Evolutionary conservation across 1,140 invertebrate species (phyloP), one percentile per base, ranked within the genome.

Genomic region (Lanistes nyassanus): DNA sequence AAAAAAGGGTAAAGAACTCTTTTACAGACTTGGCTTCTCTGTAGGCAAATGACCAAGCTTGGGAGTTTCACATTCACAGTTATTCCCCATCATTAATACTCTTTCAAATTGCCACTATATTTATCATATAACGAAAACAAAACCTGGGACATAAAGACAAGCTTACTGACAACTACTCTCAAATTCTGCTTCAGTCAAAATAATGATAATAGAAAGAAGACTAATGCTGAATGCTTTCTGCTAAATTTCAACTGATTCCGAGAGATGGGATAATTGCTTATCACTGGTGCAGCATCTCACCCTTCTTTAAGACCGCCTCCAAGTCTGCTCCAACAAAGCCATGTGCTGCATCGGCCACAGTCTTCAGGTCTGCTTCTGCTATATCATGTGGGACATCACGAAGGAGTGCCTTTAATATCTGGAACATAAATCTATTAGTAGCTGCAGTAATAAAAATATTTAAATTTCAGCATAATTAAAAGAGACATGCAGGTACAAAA

Each of bases 291-390:
- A 64, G 19, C 26, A 68, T 29, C 55, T 68, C 80, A 87, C 86
- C 88, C 87, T 94, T 91, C 19, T 93, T 93, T 78, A 93, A 94
- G 6, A 97, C 84, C 77, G 92, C 92, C 1, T 92, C 90, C 42
- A 98, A 89, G 91, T 98, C 96, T 21, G 95, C 94, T 5, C 94
- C 95, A 19, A 97, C 95, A 91, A 93, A 98, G 4, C 96, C 96
- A 89, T 97, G 95, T 36, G 95, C 93, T 60, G 91, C 88, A 68
- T 92, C 91, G 6, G 94, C 92, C 64, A 98, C 91, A 19, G 90
- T 79, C 72, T 90, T 86, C 3, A 96, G 84, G 34, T 94, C 91
- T 29, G 91, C 81, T 0, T 88, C 82, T 21, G 81, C 90, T 16
- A 96, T 83, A 76, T 85, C 86, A 82, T 94, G 91, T 0, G 75